Conservation (phyloP, 2,113 vertebrate species). For the Gavia stellata region DNA sequence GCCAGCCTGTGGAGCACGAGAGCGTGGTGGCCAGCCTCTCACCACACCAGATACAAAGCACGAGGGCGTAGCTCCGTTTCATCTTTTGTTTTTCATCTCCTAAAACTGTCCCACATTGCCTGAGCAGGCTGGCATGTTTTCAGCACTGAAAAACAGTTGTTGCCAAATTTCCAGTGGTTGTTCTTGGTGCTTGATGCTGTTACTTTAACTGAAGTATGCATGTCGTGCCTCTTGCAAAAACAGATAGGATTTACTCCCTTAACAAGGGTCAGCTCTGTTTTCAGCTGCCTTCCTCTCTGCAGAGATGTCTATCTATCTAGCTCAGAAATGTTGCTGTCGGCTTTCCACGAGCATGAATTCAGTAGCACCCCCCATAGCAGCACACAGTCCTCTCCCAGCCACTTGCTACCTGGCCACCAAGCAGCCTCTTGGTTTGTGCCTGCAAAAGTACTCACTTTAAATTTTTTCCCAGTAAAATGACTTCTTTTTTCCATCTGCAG, state of each 20-base stretch:
- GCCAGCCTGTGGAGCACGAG: not conserved
- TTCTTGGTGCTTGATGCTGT: not conserved
- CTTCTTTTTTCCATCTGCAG: not conserved
- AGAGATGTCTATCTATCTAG: not conserved
- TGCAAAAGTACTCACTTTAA: not conserved
- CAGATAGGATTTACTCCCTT: not conserved
- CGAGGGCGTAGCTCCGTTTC: accelerated
- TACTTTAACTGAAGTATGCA: not conserved
- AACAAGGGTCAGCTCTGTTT: not conserved
- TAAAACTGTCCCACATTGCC: not conserved
- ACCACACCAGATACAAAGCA: not conserved
- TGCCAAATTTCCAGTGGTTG: not conserved
- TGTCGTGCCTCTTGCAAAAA: not conserved
- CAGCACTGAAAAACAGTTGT: not conserved
- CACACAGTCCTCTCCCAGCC: not conserved
- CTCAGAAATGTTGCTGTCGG: not conserved
- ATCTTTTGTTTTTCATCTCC: not conserved
- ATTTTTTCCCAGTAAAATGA: not conserved
- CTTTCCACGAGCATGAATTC: not conserved
- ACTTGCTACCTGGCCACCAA: not conserved
- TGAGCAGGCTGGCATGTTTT: not conserved
- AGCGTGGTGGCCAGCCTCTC: not conserved
- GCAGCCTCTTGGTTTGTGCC: not conserved
- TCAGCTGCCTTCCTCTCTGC: accelerated
- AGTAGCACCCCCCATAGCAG: not conserved